A percentile compares a stretch with the other conserved stretches of the same genome.
These are phyloP conservation scores for Xenopus laevis DNA, from an alignment of 2,113 vertebrate genomes.

Conservation along the genomic window DNA sequence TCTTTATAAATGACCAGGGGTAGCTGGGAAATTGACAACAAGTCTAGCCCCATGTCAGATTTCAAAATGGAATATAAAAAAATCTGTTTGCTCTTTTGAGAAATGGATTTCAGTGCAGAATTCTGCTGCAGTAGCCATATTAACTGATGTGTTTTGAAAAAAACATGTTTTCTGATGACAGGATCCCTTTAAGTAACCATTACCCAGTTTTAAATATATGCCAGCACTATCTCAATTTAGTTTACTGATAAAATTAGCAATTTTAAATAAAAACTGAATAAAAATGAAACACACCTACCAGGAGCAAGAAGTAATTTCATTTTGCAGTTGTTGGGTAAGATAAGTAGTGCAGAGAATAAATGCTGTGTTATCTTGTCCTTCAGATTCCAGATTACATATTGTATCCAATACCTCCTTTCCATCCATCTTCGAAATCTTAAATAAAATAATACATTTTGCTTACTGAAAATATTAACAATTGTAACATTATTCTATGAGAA, in stretches of 20 bases:
- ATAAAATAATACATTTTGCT: not conserved
- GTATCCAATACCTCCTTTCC: slow-evolving; percentile 93
- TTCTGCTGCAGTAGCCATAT: too few relatives aligned
- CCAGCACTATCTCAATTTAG: not conserved
- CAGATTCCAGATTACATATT: slow-evolving; percentile 90
- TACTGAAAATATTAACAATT: slow-evolving; percentile 33
- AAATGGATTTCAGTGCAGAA: too few relatives aligned
- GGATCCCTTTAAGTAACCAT: too few relatives aligned
- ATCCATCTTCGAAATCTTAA: slow-evolving; percentile 86
- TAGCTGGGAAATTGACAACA: too few relatives aligned
- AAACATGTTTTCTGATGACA: too few relatives aligned
- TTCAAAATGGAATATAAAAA: too few relatives aligned
- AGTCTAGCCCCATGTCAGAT: too few relatives aligned
- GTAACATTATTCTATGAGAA: too few relatives aligned
- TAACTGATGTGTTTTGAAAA: too few relatives aligned
- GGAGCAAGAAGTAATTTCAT: slow-evolving; percentile 85
- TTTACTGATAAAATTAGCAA: not conserved
- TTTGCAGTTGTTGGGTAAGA: slow-evolving; percentile 94
- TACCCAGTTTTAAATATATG: not conserved
- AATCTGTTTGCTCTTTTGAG: too few relatives aligned
- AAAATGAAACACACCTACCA: slow-evolving; percentile 72
- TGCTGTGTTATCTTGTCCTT: slow-evolving; percentile 91
- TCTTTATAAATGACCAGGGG: too few relatives aligned
- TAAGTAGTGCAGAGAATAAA: slow-evolving; percentile 96
- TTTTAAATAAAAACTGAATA: not conserved